Evolutionary conservation across 2,113 vertebrate species (phyloP).

Genomic region (Heliornis fulica): DNA sequence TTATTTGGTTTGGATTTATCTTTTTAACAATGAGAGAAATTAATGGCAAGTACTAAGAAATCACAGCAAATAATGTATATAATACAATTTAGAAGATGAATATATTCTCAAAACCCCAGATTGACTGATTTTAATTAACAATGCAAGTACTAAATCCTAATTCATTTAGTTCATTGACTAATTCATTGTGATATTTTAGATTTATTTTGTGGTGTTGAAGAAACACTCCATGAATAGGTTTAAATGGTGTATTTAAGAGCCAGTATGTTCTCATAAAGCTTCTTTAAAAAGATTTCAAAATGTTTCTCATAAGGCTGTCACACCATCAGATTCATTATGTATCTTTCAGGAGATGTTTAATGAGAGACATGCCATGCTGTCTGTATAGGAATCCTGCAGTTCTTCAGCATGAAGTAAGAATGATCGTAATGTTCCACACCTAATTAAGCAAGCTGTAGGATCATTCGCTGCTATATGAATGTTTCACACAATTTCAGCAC

Average conservation of each 20-base stretch:
- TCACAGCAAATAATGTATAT: neutral
- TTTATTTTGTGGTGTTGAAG: neutral
- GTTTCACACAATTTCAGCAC: neutral
- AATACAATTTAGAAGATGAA: neutral
- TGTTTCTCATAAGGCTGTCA: neutral
- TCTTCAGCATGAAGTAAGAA: neutral
- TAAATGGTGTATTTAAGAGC: neutral
- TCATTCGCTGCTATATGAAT: neutral
- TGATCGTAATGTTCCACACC: neutral
- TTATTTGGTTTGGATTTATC: neutral
- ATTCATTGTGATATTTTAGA: neutral
- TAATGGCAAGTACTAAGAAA: neutral
- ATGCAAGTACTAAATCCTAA: neutral
- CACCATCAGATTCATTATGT: neutral
- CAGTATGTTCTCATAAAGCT: rapidly evolving
- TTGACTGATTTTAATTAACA: neutral
- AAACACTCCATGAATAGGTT: neutral
- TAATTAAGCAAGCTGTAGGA: neutral
- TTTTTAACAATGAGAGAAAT: neutral
- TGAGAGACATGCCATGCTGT: neutral
- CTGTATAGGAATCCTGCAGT: neutral
- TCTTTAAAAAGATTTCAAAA: neutral
- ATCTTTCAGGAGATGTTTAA: neutral
- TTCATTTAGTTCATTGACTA: neutral
- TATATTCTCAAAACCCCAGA: neutral